Evolutionary conservation across 2,888 invertebrate species (phyloP), one percentile per base, ranked within the genome.

Genomic region (Phania funesta): DNA sequence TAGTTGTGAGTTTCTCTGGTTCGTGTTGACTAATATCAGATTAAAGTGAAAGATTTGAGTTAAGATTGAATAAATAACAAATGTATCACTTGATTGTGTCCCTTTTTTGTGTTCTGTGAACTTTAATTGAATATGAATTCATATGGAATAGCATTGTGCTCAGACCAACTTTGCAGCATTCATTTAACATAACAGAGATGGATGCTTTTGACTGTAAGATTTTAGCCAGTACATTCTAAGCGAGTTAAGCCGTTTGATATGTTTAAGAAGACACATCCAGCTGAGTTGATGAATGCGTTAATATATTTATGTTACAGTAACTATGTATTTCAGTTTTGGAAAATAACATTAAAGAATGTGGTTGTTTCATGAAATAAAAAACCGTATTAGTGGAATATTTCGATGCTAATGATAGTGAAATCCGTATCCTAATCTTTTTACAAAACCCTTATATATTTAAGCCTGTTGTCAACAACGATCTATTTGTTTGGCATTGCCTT

Each of bases 1-100:
- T 79, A 60, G 60, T 65, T 62, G 68, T 81, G 54, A n/a, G 13
- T 32, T 70, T 62, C 38, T 56, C 9, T 56, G 0, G 41, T 20
- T 58, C 18, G 54, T 70, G 78, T 71, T 84, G 84, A 85, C 84
- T 85, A 83, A 84, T 83, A 81, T 62, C 62, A 80, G 84, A 83
- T 85, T 85, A 85, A 84, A 77, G 83, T 79, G 83, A 77, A 83
- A 79, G 83, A 84, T 83, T 80, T 78, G 56, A 74, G 67, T 64
- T 70, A 44, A 67, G 44, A 65, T 26, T 67, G 41, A 65, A 50
- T 50, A 71, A 54, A 78, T 75, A 44, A 22, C 58, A 74, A 56
- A 74, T 52, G 52, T 70, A 68, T 65, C 58, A 65, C 26, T 24
- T 67, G 60, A 46, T 64, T 41, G 32, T 46, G 8, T 56, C 26